Conservation (phyloP, 2,888 invertebrate species). For the Phengaris alcon region DNA sequence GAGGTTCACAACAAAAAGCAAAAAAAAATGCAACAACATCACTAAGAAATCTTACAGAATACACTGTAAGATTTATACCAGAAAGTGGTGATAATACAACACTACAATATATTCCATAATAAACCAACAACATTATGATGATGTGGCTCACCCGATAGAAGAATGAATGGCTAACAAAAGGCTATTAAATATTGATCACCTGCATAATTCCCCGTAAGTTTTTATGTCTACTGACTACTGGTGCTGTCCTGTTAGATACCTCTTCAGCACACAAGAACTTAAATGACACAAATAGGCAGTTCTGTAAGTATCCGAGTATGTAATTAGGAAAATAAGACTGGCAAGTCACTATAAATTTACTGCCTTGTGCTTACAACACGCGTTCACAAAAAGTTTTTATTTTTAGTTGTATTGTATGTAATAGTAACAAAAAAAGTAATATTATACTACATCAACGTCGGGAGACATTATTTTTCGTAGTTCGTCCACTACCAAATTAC, state of each 20-base stretch:
- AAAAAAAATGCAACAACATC: neutral
- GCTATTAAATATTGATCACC: constrained; percentile 33
- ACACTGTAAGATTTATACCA: neutral
- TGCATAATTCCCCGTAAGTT: constrained; percentile 34
- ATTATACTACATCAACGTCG: too few relatives aligned
- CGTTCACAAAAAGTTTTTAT: too few relatives aligned
- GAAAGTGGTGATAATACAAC: neutral
- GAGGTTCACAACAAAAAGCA: neutral
- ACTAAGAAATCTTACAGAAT: neutral
- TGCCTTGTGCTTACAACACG: too few relatives aligned
- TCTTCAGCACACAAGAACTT: neutral
- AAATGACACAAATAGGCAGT: too few relatives aligned
- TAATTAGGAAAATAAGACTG: too few relatives aligned
- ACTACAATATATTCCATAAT: constrained; percentile 6
- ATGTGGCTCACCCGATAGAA: constrained; percentile 22
- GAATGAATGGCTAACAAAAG: constrained; percentile 33
- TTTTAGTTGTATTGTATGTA: too few relatives aligned
- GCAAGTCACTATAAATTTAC: too few relatives aligned
- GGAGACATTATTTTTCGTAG: too few relatives aligned
- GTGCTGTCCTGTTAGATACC: neutral
- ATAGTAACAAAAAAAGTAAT: too few relatives aligned
- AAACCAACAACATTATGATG: constrained; percentile 21
- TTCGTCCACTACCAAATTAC: too few relatives aligned
- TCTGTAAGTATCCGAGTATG: too few relatives aligned
- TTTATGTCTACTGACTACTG: constrained; percentile 21